phyloP scores from a whole-genome alignment of 2,888 invertebrate genomes.

The Agrotis ipsilon region DNA sequence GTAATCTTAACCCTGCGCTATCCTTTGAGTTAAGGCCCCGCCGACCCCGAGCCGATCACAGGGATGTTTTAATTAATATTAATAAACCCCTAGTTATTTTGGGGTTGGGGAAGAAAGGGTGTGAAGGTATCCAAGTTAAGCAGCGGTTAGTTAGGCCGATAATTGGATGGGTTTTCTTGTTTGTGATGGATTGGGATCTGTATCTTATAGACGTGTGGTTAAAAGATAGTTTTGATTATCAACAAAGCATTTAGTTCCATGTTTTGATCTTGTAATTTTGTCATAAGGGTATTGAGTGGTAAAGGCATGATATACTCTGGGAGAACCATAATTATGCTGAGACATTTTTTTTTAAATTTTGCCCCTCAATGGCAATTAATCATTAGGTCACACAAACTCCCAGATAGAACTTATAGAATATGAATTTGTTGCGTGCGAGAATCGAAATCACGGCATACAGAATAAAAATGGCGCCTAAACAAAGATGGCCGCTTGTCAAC shows the following conservation, averaged over 20 bases:
- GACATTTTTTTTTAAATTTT: too few relatives aligned
- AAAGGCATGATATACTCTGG: not conserved
- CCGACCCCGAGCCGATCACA: constrained; percentile 41
- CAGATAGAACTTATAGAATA: too few relatives aligned
- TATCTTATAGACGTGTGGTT: not conserved
- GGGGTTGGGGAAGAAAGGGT: constrained; percentile 28
- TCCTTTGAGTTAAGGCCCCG: constrained; percentile 58
- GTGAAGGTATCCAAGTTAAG: constrained; percentile 11
- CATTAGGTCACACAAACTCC: too few relatives aligned
- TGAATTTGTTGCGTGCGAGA: too few relatives aligned
- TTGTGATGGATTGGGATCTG: constrained; percentile 13
- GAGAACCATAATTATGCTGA: not conserved
- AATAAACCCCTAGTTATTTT: constrained; percentile 52
- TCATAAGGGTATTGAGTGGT: not conserved
- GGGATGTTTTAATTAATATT: constrained; percentile 63
- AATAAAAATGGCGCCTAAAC: not conserved
- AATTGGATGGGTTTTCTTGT: constrained; percentile 27
- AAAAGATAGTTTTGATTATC: not conserved
- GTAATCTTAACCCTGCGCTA: constrained; percentile 59
- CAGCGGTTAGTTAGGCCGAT: constrained; percentile 16
- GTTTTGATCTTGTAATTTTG: not conserved
- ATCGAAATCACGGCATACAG: too few relatives aligned
- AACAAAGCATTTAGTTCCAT: not conserved
- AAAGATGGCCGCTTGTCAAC: not conserved
- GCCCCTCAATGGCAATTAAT: too few relatives aligned